These are phyloP conservation scores for Stichopus horrens DNA, from an alignment of 53 echinoderm and acorn worm species.

Conservation along the genomic window DNA sequence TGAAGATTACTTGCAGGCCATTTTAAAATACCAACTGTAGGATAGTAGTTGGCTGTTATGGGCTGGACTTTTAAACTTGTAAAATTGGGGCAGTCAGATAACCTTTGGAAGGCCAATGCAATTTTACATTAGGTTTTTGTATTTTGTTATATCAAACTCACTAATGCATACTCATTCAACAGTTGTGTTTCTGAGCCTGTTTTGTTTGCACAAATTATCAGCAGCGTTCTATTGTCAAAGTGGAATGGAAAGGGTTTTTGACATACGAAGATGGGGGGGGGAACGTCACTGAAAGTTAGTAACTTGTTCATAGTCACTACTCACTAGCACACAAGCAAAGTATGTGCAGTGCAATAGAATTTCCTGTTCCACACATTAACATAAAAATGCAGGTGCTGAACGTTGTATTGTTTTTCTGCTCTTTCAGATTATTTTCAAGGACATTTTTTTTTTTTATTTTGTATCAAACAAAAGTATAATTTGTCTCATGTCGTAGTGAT, in stretches of 20 bases:
- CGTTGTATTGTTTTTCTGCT: background rate
- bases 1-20: too few relatives aligned
- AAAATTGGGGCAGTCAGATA: too few relatives aligned
- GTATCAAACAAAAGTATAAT: background rate
- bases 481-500: background rate
- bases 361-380: background rate
- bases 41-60: too few relatives aligned
- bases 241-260: too few relatives aligned
- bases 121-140: background rate
- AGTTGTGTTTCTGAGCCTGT: background rate
- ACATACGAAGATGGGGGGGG: too few relatives aligned
- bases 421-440: background rate
- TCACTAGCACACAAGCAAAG: background rate
- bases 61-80: too few relatives aligned
- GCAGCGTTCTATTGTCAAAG: background rate
- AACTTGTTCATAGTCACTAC: too few relatives aligned
- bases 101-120: too few relatives aligned
- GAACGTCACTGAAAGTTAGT: too few relatives aligned
- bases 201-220: background rate
- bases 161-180: background rate
- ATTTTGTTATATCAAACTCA: background rate
- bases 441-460: background rate
- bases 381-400: background rate
- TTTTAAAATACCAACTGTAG: too few relatives aligned
- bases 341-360: slow-evolving; percentile 33